These are phyloP conservation scores for Drosophila helvetica DNA, from an alignment of 2,888 invertebrate genomes.

Conservation along the genomic window DNA sequence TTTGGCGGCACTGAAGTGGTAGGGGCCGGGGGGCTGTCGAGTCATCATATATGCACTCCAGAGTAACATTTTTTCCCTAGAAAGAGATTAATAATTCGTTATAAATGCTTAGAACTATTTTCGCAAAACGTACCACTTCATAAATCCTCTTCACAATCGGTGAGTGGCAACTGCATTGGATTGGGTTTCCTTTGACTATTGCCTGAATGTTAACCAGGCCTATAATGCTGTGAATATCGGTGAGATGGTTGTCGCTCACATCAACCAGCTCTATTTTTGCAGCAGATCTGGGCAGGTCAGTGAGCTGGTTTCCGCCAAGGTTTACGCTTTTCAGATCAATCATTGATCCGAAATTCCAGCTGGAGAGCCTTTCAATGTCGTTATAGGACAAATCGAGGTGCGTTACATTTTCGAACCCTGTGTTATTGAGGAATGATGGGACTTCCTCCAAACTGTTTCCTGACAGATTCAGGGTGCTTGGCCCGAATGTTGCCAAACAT, in stretches of 20 bases:
- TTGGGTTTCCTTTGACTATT: constrained; percentile 1
- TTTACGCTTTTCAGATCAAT: background rate
- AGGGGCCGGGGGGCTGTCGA: background rate
- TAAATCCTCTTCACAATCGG: background rate
- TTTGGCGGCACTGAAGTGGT: background rate
- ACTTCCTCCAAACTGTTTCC: background rate
- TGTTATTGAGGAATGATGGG: background rate
- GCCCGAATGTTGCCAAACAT: background rate
- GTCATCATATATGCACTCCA: background rate
- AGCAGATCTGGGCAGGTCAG: background rate
- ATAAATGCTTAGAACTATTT: background rate
- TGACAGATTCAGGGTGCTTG: background rate
- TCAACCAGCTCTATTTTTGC: constrained; percentile 1
- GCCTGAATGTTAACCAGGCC: background rate
- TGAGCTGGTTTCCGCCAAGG: background rate
- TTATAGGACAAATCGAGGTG: constrained; percentile 16
- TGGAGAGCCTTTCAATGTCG: background rate
- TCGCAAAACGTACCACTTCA: background rate
- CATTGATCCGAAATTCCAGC: constrained; percentile 2
- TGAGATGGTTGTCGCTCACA: constrained; percentile 14
- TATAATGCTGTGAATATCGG: constrained; percentile 8
- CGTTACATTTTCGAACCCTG: background rate
- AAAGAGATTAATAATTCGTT: background rate
- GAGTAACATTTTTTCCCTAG: background rate
- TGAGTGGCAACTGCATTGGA: background rate